These are phyloP conservation scores for Bombus superbus DNA, from an alignment of 1,140 invertebrate species.

Conservation along the genomic window DNA sequence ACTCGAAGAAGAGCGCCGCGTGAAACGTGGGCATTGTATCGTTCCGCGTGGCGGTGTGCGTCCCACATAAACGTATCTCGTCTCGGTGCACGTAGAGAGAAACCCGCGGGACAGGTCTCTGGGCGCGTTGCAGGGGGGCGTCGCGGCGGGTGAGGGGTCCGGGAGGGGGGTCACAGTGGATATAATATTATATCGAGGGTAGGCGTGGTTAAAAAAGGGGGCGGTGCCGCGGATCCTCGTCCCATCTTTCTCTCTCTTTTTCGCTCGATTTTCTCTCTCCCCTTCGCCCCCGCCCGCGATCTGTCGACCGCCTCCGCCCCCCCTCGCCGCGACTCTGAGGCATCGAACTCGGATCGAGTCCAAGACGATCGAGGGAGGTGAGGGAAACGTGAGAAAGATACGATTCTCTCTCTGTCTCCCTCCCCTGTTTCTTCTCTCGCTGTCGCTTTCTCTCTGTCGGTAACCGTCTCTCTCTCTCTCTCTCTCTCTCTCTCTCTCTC, in stretches of 20 bases:
- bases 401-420: neutral
- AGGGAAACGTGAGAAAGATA: slow-evolving; percentile 51
- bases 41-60: slow-evolving; percentile 30
- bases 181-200: slow-evolving; percentile 74
- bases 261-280: slow-evolving; percentile 57
- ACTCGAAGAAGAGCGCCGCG: slow-evolving; percentile 43
- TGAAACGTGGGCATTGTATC: slow-evolving; percentile 70
- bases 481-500: neutral
- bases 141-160: neutral
- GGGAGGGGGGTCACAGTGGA: slow-evolving; percentile 52
- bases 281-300: slow-evolving; percentile 7
- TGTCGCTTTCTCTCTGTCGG: neutral
- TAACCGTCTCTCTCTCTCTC: neutral
- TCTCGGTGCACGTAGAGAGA: slow-evolving; percentile 38
- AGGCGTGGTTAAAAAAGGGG: slow-evolving; percentile 81
- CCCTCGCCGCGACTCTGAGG: slow-evolving; percentile 73
- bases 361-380: slow-evolving; percentile 52
- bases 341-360: slow-evolving; percentile 74
- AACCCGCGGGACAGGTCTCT: slow-evolving; percentile 38
- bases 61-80: slow-evolving; percentile 57
- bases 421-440: neutral
- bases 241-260: slow-evolving; percentile 62
- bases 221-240: slow-evolving; percentile 73
- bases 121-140: slow-evolving; percentile 13
- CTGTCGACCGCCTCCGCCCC: slow-evolving; percentile 36